Evolutionary conservation across 2,888 invertebrate species (phyloP).

Genomic region (Xestia sexstrigata): DNA sequence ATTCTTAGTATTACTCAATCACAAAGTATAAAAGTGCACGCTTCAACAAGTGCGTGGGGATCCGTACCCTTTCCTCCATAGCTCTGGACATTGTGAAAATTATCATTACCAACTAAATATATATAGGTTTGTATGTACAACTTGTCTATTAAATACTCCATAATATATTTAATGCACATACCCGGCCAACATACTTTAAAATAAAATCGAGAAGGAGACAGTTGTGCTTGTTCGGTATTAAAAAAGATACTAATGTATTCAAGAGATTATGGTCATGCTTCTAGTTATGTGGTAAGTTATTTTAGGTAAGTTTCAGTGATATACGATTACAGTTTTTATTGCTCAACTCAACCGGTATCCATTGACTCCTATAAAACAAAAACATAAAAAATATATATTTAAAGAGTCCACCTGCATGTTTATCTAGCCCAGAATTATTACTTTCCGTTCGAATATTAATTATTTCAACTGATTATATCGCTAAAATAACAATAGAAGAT

Average conservation of each 20-base stretch:
- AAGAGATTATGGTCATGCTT: constrained; percentile 21
- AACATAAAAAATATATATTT: not conserved
- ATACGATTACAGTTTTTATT: constrained; percentile 47
- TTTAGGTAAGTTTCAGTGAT: constrained; percentile 42
- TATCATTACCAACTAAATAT: constrained; percentile 77
- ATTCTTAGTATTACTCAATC: constrained; percentile 14
- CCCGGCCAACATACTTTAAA: constrained; percentile 67
- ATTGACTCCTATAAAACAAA: constrained; percentile 14
- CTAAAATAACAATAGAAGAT: constrained; percentile 68
- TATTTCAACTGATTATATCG: constrained; percentile 59
- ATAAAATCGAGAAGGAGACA: constrained; percentile 7
- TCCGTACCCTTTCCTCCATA: constrained; percentile 87
- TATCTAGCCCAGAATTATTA: constrained; percentile 27
- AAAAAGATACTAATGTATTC: constrained; percentile 33
- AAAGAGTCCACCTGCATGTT: constrained; percentile 26
- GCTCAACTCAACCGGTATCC: constrained; percentile 23
- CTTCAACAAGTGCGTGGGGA: constrained; percentile 87
- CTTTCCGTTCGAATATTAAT: constrained; percentile 51
- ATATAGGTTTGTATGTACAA: constrained; percentile 38
- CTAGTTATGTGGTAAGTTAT: constrained; percentile 28
- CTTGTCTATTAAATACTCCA: constrained; percentile 32
- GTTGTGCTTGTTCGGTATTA: constrained; percentile 14
- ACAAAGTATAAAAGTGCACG: constrained; percentile 76
- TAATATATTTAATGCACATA: constrained; percentile 68
- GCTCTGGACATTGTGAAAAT: constrained; percentile 89